A percentile compares a stretch with the other conserved stretches of the same genome.
Evolutionary conservation across 2,113 vertebrate species (phyloP).

Genomic region (Platanista minor): DNA sequence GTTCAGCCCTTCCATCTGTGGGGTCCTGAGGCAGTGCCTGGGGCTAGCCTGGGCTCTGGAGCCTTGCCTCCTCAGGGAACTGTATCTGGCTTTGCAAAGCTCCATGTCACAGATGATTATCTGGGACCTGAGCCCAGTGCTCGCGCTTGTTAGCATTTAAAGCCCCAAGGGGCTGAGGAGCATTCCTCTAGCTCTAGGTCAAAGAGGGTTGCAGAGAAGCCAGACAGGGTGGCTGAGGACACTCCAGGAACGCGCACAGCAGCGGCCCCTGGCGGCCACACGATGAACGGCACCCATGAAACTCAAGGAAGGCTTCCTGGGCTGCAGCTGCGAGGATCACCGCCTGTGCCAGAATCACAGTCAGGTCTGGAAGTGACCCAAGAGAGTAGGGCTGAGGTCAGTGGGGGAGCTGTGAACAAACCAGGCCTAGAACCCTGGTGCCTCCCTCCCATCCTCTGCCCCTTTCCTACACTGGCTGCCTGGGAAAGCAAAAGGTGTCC

Average conservation of each 20-base stretch:
- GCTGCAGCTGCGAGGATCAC: too few species aligned
- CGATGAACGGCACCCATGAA: background rate
- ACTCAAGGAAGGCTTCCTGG: accelerated
- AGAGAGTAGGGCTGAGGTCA: background rate
- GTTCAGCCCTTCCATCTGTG: background rate
- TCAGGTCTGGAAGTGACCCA: background rate
- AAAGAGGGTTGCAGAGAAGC: background rate
- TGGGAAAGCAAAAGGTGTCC: background rate
- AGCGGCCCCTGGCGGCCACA: constrained; percentile 17
- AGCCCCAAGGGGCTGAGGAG: background rate
- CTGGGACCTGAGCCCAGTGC: constrained; percentile 5
- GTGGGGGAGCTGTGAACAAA: background rate
- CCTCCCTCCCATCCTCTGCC: background rate
- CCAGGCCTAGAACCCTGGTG: background rate
- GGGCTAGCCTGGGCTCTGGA: background rate
- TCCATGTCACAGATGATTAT: constrained; percentile 8
- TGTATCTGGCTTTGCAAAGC: background rate
- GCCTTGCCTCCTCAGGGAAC: background rate
- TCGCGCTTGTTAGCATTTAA: constrained; percentile 9
- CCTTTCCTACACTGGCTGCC: background rate
- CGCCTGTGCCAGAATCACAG: background rate
- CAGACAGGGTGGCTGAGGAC: background rate
- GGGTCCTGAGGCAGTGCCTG: background rate
- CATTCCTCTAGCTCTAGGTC: background rate
- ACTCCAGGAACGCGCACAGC: background rate